Base-by-base conservation (phyloP, 2,888 invertebrate species). In the Macropis europaea region DNA sequence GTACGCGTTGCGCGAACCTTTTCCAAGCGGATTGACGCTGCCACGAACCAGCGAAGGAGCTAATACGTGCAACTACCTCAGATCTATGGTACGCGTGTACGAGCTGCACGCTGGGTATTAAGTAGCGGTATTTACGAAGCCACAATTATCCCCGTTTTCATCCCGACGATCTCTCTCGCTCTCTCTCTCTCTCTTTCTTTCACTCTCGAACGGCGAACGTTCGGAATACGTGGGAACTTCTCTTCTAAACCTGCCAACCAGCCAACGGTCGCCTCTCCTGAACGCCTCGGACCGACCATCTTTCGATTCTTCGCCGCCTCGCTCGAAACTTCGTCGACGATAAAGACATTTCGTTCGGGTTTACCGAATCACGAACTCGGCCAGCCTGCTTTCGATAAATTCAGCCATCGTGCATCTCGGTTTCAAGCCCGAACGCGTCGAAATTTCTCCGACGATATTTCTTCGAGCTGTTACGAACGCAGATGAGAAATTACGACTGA, bases 61-160 rank as follows among this genome's bases (percentile, higher is more conserved):
- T 71, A 71, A 79, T 71, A 76, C 67, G 70, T 17, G 50, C 68
- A 43, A 77, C 77, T 54, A 68, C 60, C 59, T 36, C 43, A 36
- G 53, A 30, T 50, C 45, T 63, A 45, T 50, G 67, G n/a, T 42
- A 62, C 67, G 43, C 67, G 75, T 67, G 62, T 68, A 68, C 63
- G 48, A 66, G 71, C 59, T 62, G 43, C 66, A 61, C 57, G 68
- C 69, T 69, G 81, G 76, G 80, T 83, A 84, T 84, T 85, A 83
- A 85, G 76, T 80, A 82, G 83, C 79, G 79, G 82, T 82, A 82
- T 83, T 84, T 85, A 83, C 83, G 70, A 71, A 76, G 75, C 82
- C 73, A 77, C 86, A 85, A 85, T 85, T 85, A 84, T 82, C 79
- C 82, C 73, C 76, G 74, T 82, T 84, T 84, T 76, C 75, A 70